These are phyloP conservation scores for Hirtodrosophila confusa DNA, from an alignment of 2,888 invertebrate species.

Conservation along the genomic window DNA sequence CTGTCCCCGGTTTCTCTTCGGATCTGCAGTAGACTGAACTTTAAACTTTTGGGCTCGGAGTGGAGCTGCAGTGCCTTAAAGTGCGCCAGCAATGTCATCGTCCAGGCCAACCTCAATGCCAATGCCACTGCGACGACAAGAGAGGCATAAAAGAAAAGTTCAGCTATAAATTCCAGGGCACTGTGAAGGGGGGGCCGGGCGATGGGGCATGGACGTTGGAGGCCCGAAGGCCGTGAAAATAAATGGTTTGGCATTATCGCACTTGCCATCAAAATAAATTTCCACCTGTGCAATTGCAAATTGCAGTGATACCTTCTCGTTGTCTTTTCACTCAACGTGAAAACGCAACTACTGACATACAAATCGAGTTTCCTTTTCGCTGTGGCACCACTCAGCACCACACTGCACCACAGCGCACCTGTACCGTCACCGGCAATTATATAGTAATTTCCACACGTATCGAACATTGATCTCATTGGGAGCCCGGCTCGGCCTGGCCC, in stretches of 20 bases:
- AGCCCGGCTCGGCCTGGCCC: conserved; percentile 19
- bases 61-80: conserved; percentile 21
- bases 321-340: conserved; percentile 60
- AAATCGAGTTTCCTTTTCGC: conserved; percentile 66
- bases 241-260: conserved; percentile 77
- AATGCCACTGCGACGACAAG: conserved; percentile 35
- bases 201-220: background rate
- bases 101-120: conserved; percentile 52
- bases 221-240: conserved; percentile 52
- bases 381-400: conserved; percentile 19
- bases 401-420: conserved; percentile 7
- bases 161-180: conserved; percentile 44
- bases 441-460: conserved; percentile 79
- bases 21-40: conserved; percentile 54
- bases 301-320: conserved; percentile 70
- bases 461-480: conserved; percentile 74
- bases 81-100: conserved; percentile 53
- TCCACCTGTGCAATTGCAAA: conserved; percentile 81
- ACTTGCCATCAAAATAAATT: conserved; percentile 79
- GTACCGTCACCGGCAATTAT: conserved; percentile 65
- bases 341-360: conserved; percentile 53
- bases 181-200: background rate
- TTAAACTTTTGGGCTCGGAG: conserved; percentile 53
- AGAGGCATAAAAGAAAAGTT: conserved; percentile 34
- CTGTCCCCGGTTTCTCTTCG: conserved; percentile 3